These are phyloP conservation scores for Sclerodermus sp. DNA, from an alignment of 2,888 invertebrate species.

Conservation along the genomic window DNA sequence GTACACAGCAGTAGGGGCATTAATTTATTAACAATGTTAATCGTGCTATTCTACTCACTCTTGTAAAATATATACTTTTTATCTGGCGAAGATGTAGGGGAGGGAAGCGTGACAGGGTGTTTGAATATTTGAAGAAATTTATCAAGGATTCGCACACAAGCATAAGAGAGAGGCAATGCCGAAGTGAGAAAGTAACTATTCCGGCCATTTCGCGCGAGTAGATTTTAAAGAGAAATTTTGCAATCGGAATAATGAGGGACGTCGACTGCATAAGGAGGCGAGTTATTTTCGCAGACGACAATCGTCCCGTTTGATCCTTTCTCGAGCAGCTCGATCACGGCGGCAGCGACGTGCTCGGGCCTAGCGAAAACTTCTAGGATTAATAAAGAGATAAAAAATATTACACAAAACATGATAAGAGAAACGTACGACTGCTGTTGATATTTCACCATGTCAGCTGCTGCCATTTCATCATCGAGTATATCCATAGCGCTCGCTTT, in stretches of 20 bases:
- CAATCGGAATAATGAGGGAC: constrained; percentile 18
- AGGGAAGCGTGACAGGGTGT: no score
- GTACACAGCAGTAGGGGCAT: no score
- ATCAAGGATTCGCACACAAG: no score
- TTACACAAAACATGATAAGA: neutral
- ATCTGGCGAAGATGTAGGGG: no score
- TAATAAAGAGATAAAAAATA: neutral
- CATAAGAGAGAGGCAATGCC: no score
- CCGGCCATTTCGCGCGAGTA: no score
- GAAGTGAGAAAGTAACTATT: no score
- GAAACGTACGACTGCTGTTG: constrained; percentile 40
- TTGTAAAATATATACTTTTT: no score
- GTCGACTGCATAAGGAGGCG: constrained; percentile 34
- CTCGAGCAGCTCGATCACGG: constrained; percentile 37
- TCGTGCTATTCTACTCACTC: no score
- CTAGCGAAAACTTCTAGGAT: constrained; percentile 20
- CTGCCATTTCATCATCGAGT: constrained; percentile 33
- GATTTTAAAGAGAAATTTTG: constrained; percentile 14
- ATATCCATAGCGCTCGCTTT: constrained; percentile 33
- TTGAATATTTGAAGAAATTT: no score
- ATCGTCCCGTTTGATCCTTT: constrained; percentile 37
- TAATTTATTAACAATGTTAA: no score
- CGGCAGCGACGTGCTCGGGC: constrained; percentile 36
- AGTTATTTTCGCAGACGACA: constrained; percentile 36
- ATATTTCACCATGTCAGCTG: constrained; percentile 21